phyloP scores from a whole-genome alignment of 2,888 invertebrate species.

The Trichacis sp. region DNA sequence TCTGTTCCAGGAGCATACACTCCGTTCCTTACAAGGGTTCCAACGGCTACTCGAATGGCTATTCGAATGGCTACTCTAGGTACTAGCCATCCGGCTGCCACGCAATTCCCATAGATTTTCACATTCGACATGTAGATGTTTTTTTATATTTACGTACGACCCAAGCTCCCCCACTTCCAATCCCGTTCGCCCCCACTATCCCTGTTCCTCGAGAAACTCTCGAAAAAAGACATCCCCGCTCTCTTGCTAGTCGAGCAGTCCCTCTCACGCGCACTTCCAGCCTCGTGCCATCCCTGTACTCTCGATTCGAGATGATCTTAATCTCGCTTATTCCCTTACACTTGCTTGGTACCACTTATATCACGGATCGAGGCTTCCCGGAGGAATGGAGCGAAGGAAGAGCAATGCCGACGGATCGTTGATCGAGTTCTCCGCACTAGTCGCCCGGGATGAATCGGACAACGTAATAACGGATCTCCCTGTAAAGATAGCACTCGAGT shows the following conservation, averaged over 20 bases:
- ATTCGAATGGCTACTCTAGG: slow-evolving; percentile 69
- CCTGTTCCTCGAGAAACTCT: too few relatives aligned
- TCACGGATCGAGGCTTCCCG: slow-evolving; percentile 27
- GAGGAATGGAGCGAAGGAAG: background rate
- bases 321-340: slow-evolving; percentile 36
- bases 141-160: slow-evolving; percentile 12
- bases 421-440: background rate
- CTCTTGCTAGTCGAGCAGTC: slow-evolving; percentile 54
- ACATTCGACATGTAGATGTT: slow-evolving; percentile 39
- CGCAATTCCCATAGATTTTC: slow-evolving; percentile 48
- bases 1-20: slow-evolving; percentile 70
- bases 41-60: slow-evolving; percentile 69
- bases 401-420: background rate
- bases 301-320: slow-evolving; percentile 36
- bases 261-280: slow-evolving; percentile 33
- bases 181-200: too few relatives aligned
- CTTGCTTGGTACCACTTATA: slow-evolving; percentile 45
- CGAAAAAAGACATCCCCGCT: too few relatives aligned
- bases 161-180: slow-evolving; percentile 3
- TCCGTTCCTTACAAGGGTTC: slow-evolving; percentile 69
- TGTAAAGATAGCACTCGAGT: slow-evolving; percentile 36
- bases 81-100: slow-evolving; percentile 64
- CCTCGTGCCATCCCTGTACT: slow-evolving; percentile 30
- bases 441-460: slow-evolving; percentile 51
- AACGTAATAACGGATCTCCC: slow-evolving; percentile 53